Percentiles rank a stretch among this genome's conserved stretches.
phyloP scores from a whole-genome alignment of 92 coral and sea anemone species.

The Hydrozoanthus gracilis region DNA sequence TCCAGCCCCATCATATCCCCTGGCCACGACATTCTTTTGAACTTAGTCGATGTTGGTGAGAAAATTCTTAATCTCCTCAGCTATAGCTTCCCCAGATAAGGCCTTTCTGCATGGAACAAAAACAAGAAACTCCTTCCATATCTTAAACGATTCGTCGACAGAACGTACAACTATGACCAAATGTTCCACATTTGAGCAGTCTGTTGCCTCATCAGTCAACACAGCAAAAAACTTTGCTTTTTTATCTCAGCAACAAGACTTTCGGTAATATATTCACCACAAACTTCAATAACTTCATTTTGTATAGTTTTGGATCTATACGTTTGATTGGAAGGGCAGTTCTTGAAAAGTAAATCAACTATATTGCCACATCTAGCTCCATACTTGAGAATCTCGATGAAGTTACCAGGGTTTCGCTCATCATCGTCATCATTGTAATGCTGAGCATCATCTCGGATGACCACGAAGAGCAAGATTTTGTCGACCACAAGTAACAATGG shows the following conservation, averaged over 20 bases:
- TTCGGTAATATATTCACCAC: conserved; percentile 43
- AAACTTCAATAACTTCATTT: conserved; percentile 43
- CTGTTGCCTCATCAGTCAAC: conserved; percentile 54
- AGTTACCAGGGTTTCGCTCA: conserved; percentile 34
- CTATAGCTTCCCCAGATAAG: conserved; percentile 49
- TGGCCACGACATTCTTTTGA: conserved; percentile 54
- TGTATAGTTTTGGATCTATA: conserved; percentile 48
- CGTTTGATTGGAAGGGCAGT: conserved; percentile 40
- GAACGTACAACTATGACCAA: conserved; percentile 49
- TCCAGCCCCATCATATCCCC: conserved; percentile 59
- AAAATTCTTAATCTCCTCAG: conserved; percentile 32
- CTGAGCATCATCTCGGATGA: conserved; percentile 48
- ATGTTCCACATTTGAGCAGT: conserved; percentile 44
- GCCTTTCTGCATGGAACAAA: conserved; percentile 40
- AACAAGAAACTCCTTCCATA: conserved; percentile 44
- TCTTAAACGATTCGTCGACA: conserved; percentile 33
- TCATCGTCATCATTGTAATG: conserved; percentile 32
- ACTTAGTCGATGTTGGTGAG: conserved; percentile 17
- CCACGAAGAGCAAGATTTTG: conserved; percentile 45
- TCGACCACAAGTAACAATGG: conserved; percentile 48
- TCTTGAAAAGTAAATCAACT: conserved; percentile 35
- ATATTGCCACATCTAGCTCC: conserved; percentile 41
- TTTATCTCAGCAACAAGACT: conserved; percentile 30
- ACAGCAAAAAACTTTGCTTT: conserved; percentile 51
- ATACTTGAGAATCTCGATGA: conserved; percentile 34